phyloP scores from a whole-genome alignment of 2,797 vertebrate genomes.

The Craterocephalus amniculus region DNA sequence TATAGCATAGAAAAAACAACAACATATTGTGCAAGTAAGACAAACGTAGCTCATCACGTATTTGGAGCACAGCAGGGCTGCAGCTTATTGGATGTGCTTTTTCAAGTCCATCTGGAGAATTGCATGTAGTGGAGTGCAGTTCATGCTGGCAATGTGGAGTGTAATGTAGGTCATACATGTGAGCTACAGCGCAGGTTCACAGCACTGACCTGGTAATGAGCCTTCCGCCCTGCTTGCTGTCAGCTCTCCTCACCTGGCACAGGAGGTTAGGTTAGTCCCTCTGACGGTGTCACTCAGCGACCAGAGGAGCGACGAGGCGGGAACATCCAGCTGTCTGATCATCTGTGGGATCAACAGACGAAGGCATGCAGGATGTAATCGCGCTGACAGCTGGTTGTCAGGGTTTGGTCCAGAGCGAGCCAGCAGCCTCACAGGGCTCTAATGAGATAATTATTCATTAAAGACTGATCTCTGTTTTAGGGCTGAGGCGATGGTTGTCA shows the following conservation, averaged over 20 bases:
- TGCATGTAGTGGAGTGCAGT: constrained; percentile 18
- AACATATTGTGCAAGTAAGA: not conserved
- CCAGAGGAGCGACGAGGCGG: constrained; percentile 24
- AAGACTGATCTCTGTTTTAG: constrained; percentile 1
- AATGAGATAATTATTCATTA: constrained; percentile 19
- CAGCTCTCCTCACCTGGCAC: constrained; percentile 63
- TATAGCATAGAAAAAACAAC: not conserved
- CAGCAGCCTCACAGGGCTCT: constrained; percentile 6
- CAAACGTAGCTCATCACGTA: not conserved
- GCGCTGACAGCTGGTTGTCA: constrained; percentile 37
- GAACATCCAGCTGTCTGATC: constrained; percentile 53
- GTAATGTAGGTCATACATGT: constrained; percentile 70
- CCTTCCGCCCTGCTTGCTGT: constrained; percentile 50
- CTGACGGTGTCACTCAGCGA: constrained; percentile 47
- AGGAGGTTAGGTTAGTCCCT: constrained; percentile 36
- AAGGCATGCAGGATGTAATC: constrained; percentile 28
- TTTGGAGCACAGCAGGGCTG: not conserved
- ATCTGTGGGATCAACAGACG: constrained; percentile 41
- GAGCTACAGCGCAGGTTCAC: constrained; percentile 52
- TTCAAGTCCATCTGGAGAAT: constrained; percentile 26
- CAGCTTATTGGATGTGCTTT: constrained; percentile 30
- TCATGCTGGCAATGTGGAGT: constrained; percentile 32
- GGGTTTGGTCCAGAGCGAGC: constrained; percentile 10
- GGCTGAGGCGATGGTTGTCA: not conserved
- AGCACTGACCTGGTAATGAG: constrained; percentile 57